phyloP scores from a whole-genome alignment of 2,888 invertebrate species.

The Cephonodes hylas region DNA sequence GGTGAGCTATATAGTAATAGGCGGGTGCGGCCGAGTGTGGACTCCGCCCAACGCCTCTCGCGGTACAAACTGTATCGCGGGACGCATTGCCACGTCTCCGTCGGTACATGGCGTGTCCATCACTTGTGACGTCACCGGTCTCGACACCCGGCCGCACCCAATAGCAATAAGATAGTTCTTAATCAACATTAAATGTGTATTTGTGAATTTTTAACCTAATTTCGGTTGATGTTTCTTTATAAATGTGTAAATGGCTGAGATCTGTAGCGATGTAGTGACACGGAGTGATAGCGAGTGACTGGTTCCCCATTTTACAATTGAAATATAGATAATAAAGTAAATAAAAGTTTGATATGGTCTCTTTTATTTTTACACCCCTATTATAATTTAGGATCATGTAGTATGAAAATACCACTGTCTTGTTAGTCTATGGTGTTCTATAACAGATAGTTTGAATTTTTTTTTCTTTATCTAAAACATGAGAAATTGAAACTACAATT shows the following conservation, averaged over 20 bases:
- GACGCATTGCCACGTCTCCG: constrained; percentile 28
- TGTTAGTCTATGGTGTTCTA: no score
- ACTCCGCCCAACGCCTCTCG: constrained; percentile 36
- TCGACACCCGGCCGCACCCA: constrained; percentile 54
- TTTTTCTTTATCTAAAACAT: no score
- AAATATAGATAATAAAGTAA: constrained; percentile 77
- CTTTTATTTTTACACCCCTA: constrained; percentile 51
- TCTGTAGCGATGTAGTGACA: constrained; percentile 74
- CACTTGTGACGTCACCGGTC: constrained; percentile 17
- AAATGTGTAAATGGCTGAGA: constrained; percentile 78
- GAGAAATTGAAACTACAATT: no score
- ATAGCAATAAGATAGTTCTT: constrained; percentile 64
- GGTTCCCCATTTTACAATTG: constrained; percentile 80
- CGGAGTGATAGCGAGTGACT: constrained; percentile 76
- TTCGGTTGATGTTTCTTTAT: constrained; percentile 78
- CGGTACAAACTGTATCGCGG: background rate
- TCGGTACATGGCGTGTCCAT: background rate
- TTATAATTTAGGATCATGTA: background rate
- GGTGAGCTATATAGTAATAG: constrained; percentile 49
- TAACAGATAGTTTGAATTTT: no score
- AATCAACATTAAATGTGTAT: constrained; percentile 80
- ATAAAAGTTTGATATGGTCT: constrained; percentile 70
- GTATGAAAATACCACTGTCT: no score
- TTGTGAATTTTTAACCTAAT: constrained; percentile 78
- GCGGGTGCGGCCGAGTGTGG: constrained; percentile 48